Evolutionary conservation across 2,888 invertebrate species (phyloP), one percentile per base, ranked within the genome.

Genomic region (Shargacucullia verbasci): DNA sequence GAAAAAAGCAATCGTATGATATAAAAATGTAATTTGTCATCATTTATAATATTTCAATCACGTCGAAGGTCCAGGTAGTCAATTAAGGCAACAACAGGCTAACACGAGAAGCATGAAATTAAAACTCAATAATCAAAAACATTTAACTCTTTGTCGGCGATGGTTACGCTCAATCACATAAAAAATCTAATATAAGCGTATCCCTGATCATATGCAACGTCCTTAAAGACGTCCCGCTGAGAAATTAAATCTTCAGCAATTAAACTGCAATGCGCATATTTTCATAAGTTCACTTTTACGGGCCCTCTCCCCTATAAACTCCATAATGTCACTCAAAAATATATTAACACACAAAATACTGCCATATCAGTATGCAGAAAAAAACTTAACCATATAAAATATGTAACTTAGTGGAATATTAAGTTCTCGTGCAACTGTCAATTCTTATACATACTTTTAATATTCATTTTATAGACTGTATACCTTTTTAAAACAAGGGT

Each of bases 401-500:
- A 56, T 50, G n/a, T 49, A 65, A 74, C 39, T 70, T 64, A 67
- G 44, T 70, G 41, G 50, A 64, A 73, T 64, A 78, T 79, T 78
- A 76, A 78, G 78, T 74, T 75, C 82, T 79, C 80, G 79, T 77
- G 67, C 79, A 80, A 79, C 80, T 81, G 84, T 84, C 82, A 78
- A 82, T 80, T 79, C 76, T 72, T 78, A 79, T 83, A 81, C 71
- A 79, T 83, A 81, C 71, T 73, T 74, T 81, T 80, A 71, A 73
- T 83, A 73, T 75, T 71, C 60, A 67, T 78, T 80, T 80, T 79
- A 78, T 79, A 61, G 76, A 62, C 64, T 64, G 61, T 57, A 54
- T 68, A 60, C 62, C 69, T 77, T 77, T 76, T 78, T 72, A 83
- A 88, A 91, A 92, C 91, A 92, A 89, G 90, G 87, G 81, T 85